These are phyloP conservation scores for Drosophila watanabei DNA, from an alignment of 1,140 invertebrate genomes.

Conservation along the genomic window DNA sequence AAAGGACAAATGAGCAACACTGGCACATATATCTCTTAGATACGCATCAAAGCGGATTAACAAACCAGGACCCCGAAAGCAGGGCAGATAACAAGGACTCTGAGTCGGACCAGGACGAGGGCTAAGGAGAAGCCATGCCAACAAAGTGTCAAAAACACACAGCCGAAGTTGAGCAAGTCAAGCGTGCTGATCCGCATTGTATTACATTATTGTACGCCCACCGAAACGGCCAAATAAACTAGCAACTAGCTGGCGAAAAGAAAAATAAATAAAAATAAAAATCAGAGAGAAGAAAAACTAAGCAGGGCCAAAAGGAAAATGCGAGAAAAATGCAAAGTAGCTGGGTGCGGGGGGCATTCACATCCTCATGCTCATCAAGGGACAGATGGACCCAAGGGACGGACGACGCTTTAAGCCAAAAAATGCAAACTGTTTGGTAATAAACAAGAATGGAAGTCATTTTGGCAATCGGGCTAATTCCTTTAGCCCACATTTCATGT, in stretches of 20 bases:
- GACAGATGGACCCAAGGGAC: constrained; percentile 22
- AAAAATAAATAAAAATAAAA: constrained; percentile 9
- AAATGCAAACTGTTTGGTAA: constrained; percentile 65
- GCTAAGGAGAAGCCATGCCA: constrained; percentile 26
- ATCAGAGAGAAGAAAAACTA: constrained; percentile 26
- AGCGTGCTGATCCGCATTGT: constrained; percentile 70
- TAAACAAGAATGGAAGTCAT: constrained; percentile 55
- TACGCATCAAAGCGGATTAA: constrained; percentile 79
- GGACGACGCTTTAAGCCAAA: constrained; percentile 38
- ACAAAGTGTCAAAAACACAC: constrained; percentile 74
- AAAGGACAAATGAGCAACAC: constrained; percentile 8
- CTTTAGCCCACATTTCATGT: constrained; percentile 40
- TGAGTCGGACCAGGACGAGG: not conserved
- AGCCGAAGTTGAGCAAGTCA: constrained; percentile 77
- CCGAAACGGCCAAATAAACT: constrained; percentile 53
- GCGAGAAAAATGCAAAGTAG: constrained; percentile 51
- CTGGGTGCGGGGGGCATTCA: constrained; percentile 1
- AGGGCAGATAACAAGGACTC: constrained; percentile 18
- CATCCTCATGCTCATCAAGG: constrained; percentile 5
- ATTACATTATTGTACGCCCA: constrained; percentile 55
- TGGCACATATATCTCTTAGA: constrained; percentile 32
- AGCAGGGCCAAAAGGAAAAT: constrained; percentile 25
- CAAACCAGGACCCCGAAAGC: constrained; percentile 43
- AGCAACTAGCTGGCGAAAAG: constrained; percentile 38
- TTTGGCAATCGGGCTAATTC: constrained; percentile 56